Evolutionary conservation across 2,113 vertebrate genomes (phyloP), one percentile per base, ranked within the genome.

Genomic region (Gila orcuttii): DNA sequence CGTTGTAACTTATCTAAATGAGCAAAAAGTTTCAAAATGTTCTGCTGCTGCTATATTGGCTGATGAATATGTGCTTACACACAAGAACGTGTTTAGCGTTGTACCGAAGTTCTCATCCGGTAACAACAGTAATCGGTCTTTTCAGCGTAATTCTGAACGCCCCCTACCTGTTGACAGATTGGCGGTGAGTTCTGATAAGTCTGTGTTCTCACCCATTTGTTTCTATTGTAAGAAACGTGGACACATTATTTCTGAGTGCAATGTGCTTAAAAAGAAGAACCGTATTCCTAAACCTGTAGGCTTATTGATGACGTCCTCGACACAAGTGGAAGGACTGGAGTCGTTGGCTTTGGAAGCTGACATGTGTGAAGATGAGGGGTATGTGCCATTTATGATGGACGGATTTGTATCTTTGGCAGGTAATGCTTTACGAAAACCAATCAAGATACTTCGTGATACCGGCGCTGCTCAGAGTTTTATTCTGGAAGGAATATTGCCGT

Each of bases 231-330:
- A 12, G 21, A 73, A 73, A 45, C 68, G 21, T 10, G 33, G 31
- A 42, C 68, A 71, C 36, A 71, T 71, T 71, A 71, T 71, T 71
- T n/a, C 59, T 1, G 59, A 68, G 64, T 25, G 59, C 59, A n/a
- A 60, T 3, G 75, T 9, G 2, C 75, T 77, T 3, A 77, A 77
- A 33, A 77, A 31, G 7, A 77, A 77, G 31, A 77, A 77, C 0
- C 4, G 47, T 33, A 28, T 55, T 15, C 25, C 50, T 23, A 77
- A 77, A 55, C 75, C n/a, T 17, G 75, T 77, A 4, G 25, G 25
- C 31, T 77, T 77, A 19, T 25, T 55, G 13, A 78, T 21, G 68
- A 42, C 2, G 28, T 52, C 75, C 50, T 59, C 28, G 31, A 9
- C 50, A 9, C n/a, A 57, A 1, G 4, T 33, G 2, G 28, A 52